Percentiles rank a stretch among this genome's conserved stretches.
Conservation (phyloP, 1,140 invertebrate genomes). For the Glossosoma conforme region DNA sequence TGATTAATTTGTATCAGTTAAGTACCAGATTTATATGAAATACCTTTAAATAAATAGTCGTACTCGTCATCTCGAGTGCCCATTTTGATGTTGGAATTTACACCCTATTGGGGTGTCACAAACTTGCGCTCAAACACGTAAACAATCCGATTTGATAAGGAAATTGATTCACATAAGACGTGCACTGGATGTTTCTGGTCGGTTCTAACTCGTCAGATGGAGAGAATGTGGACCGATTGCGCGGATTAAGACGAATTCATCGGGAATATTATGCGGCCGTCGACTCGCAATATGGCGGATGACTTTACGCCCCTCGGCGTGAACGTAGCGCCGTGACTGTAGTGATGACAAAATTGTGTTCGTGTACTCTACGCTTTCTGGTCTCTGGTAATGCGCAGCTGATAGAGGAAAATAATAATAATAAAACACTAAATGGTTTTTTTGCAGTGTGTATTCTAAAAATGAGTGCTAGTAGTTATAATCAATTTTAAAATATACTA, state of each 20-base stretch:
- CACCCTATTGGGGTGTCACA: slow-evolving; percentile 20
- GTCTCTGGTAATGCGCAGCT: no score
- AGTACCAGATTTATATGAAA: no score
- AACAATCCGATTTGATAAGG: slow-evolving; percentile 4
- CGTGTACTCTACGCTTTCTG: no score
- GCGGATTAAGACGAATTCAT: slow-evolving; percentile 14
- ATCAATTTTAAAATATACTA: no score
- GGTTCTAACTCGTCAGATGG: neutral
- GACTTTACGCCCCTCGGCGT: slow-evolving; percentile 27
- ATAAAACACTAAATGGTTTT: no score
- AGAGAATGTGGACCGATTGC: slow-evolving; percentile 17
- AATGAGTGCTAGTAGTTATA: no score
- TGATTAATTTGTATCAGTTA: no score
- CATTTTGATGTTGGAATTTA: slow-evolving; percentile 57
- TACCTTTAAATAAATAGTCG: slow-evolving; percentile 99
- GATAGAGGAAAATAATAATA: no score
- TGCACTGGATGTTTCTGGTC: slow-evolving; percentile 4
- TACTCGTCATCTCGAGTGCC: slow-evolving; percentile 98
- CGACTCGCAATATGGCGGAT: slow-evolving; percentile 26
- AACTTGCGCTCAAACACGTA: slow-evolving; percentile 16
- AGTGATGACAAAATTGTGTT: slow-evolving; percentile 19
- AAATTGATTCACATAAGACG: slow-evolving; percentile 6
- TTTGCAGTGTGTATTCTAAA: no score
- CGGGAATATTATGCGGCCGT: slow-evolving; percentile 14
- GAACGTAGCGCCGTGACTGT: slow-evolving; percentile 19